Conservation (phyloP, 2,797 vertebrate species). For the Chaenodraco wilsoni region DNA sequence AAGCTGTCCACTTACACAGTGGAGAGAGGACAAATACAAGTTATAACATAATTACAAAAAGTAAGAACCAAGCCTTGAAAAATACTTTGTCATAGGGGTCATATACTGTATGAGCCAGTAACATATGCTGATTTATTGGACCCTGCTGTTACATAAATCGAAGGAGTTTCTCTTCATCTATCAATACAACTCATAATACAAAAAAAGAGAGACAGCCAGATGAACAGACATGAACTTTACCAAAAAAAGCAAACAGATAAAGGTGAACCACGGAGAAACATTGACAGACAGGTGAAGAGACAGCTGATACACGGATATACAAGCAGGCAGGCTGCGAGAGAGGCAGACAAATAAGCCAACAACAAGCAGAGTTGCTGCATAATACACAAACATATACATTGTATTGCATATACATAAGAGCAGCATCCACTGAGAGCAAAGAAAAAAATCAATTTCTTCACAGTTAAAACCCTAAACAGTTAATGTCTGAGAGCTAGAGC, state of each 20-base stretch:
- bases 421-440: not conserved
- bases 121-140: not conserved
- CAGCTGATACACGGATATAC: constrained; percentile 12
- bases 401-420: not conserved
- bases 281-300: constrained; percentile 17
- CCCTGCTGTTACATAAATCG: not conserved
- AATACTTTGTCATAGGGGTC: not conserved
- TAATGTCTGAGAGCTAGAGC: not conserved
- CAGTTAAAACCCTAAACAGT: not conserved
- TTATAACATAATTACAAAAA: not conserved
- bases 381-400: constrained; percentile 40
- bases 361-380: constrained; percentile 22
- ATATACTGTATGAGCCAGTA: no score
- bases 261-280: constrained; percentile 4
- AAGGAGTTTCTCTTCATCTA: no score
- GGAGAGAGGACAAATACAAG: not conserved
- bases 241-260: constrained; percentile 1
- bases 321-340: constrained; percentile 1
- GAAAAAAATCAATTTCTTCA: constrained; percentile 13
- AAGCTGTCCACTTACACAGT: not conserved
- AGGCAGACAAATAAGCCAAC: constrained; percentile 19
- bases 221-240: constrained; percentile 6
- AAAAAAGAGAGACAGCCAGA: not conserved
- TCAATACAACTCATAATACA: no score
- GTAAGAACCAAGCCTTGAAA: not conserved